Evolutionary conservation across 1,140 invertebrate genomes (phyloP).

Genomic region (Chelonus insularis): DNA sequence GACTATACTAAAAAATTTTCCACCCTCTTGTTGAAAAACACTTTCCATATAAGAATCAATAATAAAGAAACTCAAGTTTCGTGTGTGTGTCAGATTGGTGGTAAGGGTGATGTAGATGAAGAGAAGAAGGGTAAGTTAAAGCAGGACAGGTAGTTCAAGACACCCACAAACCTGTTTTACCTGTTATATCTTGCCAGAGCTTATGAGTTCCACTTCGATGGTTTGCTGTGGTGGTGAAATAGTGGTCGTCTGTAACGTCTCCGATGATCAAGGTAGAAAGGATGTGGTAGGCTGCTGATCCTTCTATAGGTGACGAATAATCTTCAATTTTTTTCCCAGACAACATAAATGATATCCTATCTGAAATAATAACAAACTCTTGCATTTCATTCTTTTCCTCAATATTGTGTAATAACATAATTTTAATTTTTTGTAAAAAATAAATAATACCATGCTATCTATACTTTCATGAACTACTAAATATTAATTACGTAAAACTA

Average conservation of each 20-base stretch:
- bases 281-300: conserved; percentile 26
- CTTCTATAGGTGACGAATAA: conserved; percentile 19
- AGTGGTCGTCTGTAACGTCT: conserved; percentile 28
- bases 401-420: neutral
- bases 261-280: conserved; percentile 25
- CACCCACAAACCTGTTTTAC: conserved; percentile 59
- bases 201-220: conserved; percentile 25
- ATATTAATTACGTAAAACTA: no score
- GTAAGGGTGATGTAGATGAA: conserved; percentile 21
- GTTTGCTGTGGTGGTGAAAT: conserved; percentile 24
- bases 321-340: conserved; percentile 15
- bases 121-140: conserved; percentile 34
- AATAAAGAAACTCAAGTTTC: no score
- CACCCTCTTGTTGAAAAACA: conserved; percentile 11
- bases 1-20: neutral
- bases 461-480: no score
- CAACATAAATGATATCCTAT: neutral
- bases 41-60: conserved; percentile 16
- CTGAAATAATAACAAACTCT: neutral
- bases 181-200: conserved; percentile 46
- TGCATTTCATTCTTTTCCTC: neutral
- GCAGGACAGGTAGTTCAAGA: conserved; percentile 54
- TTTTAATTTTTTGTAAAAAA: neutral
- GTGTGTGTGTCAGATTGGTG: neutral
- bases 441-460: no score